Evolutionary conservation across 2,113 vertebrate genomes (phyloP).

Genomic region (Trematocara stigmaticum): DNA sequence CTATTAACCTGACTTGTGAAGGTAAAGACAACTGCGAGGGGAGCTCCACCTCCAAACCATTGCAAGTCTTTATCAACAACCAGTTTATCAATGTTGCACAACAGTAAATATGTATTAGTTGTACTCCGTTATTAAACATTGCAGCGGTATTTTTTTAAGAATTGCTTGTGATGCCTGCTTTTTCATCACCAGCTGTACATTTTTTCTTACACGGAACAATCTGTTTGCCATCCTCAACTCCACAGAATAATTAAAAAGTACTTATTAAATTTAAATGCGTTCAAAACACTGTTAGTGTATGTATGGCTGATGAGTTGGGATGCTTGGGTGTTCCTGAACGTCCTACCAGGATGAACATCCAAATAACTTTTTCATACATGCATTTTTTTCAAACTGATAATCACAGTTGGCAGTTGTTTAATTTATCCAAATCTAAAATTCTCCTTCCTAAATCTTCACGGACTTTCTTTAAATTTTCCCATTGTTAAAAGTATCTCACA

Average conservation of each 20-base stretch:
- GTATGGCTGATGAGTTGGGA: neutral
- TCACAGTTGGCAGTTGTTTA: neutral
- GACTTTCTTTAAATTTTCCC: no score
- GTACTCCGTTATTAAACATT: neutral
- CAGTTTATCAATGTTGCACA: neutral
- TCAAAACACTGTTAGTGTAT: neutral
- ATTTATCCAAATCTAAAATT: neutral
- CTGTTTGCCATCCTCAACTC: neutral
- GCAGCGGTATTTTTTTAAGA: neutral
- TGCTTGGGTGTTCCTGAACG: neutral
- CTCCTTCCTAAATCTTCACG: fast-evolving
- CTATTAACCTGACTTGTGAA: no score
- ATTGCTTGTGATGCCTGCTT: neutral
- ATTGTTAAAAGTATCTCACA: no score
- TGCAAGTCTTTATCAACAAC: neutral
- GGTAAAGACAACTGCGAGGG: no score
- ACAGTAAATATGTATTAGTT: no score
- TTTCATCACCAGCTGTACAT: neutral
- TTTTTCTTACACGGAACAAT: neutral
- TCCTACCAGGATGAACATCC: neutral
- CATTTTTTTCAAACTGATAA: neutral
- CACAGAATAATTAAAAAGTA: neutral
- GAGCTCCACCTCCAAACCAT: neutral
- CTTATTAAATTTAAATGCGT: neutral
- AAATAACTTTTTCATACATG: neutral